Evolutionary conservation across 2,797 vertebrate species (phyloP).

Genomic region (Ficedula albicollis): DNA sequence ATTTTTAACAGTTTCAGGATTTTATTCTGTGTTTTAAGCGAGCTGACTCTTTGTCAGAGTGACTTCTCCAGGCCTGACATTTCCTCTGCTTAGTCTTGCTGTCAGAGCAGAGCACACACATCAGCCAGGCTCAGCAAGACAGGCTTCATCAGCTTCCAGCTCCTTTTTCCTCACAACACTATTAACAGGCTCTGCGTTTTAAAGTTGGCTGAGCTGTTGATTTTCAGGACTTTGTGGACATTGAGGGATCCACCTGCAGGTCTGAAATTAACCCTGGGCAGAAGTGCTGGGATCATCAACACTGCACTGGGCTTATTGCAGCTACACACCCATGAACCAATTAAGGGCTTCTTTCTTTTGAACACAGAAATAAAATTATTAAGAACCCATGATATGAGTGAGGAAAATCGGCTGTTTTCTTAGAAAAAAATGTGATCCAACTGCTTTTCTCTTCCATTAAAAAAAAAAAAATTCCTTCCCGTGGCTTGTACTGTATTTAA

Average conservation of each 20-base stretch:
- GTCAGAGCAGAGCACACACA: neutral
- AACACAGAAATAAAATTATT: neutral
- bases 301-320: neutral
- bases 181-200: neutral
- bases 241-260: neutral
- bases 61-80: neutral
- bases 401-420: neutral
- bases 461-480: neutral
- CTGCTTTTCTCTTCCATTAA: neutral
- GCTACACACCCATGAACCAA: fast-evolving
- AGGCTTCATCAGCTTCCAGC: neutral
- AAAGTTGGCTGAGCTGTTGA: neutral
- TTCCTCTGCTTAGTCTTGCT: neutral
- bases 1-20: neutral
- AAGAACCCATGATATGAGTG: neutral
- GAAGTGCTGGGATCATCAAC: neutral
- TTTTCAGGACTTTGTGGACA: neutral
- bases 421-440: neutral
- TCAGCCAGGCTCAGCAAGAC: neutral
- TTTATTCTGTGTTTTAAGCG: neutral
- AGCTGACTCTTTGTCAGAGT: neutral
- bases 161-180: neutral
- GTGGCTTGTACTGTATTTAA: neutral
- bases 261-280: neutral
- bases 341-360: neutral